Conservation (phyloP, 2,888 invertebrate species). For the Phyllotreta striolata region DNA sequence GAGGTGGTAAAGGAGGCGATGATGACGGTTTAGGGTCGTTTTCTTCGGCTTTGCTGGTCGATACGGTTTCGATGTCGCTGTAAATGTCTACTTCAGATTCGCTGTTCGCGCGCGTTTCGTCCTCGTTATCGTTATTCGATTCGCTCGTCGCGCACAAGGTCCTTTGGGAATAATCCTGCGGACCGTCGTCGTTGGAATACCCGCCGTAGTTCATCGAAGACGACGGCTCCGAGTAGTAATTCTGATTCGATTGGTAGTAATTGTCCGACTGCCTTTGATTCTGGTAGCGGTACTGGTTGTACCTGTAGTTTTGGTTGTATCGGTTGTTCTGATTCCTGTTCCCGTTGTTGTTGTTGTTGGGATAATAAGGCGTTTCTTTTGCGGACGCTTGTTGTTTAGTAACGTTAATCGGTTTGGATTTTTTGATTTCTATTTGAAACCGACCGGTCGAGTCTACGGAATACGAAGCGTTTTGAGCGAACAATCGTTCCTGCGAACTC, state of each 20-base stretch:
- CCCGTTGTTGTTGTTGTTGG: neutral
- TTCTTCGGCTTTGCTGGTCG: conserved; percentile 55
- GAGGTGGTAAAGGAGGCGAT: conserved; percentile 37
- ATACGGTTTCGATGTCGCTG: conserved; percentile 66
- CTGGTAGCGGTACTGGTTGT: conserved; percentile 33
- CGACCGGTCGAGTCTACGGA: conserved; percentile 70
- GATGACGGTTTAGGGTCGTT: conserved; percentile 33
- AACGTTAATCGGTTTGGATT: conserved; percentile 29
- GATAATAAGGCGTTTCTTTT: conserved; percentile 36
- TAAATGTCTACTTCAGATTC: conserved; percentile 69
- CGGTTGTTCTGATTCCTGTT: conserved; percentile 29
- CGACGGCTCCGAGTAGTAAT: conserved; percentile 37
- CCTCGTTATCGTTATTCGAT: conserved; percentile 44
- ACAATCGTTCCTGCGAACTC: conserved; percentile 74
- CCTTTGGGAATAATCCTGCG: conserved; percentile 53
- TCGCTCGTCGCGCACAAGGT: conserved; percentile 50
- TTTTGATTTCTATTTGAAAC: conserved; percentile 62
- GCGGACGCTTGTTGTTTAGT: conserved; percentile 30
- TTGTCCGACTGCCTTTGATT: conserved; percentile 39
- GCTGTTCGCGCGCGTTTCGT: conserved; percentile 46
- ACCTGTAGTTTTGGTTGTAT: conserved; percentile 33
- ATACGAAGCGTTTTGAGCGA: conserved; percentile 69
- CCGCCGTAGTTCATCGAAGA: conserved; percentile 38
- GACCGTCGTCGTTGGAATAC: conserved; percentile 44
- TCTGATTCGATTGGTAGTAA: conserved; percentile 37